Evolutionary conservation across 1,140 invertebrate genomes (phyloP), one percentile per base, ranked within the genome.

Genomic region (Hylyphantes graminicola): DNA sequence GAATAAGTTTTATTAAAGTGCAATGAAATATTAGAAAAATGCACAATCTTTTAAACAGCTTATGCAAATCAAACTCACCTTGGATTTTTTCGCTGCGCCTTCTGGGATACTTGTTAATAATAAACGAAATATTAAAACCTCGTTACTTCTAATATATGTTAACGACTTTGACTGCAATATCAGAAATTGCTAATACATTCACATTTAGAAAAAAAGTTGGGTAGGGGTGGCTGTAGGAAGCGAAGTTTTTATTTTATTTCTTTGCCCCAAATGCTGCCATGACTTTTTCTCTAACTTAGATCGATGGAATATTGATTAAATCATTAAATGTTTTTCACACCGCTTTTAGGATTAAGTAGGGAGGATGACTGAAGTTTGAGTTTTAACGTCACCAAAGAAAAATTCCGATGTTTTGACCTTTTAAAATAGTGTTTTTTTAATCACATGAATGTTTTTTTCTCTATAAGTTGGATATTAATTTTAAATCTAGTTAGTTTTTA

Each of bases 271-370:
- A 74, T 74, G 80, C 79, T 73, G 79, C 79, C 79, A 61, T 68
- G 35, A 81, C 67, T 81, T 81, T 78, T 81, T 59, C 65, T 70
- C 57, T 64, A 70, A 70, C n/a, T 74, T 75, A 67, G 80, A 83
- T 83, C 80, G 70, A 74, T 74, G 61, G 80, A 83, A 83, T 83
- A 83, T 83, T 83, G 80, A 83, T 83, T 83, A 83, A 83, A 83
- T 83, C 80, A 83, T 83, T 83, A 83, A 83, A 83, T 83, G 80
- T 83, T 83, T 83, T 83, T 83, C 80, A 65, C 50, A 50, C 21
- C 54, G 79, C 55, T 83, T 75, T 65, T 9, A 59, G 65, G 65
- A 70, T 80, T 70, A 80, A 80, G 59, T 51, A 70, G 65, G 53
- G 77, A 80, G 55, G 54, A 53, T 68, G 64, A 54, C 53, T 59